Base-by-base conservation (phyloP, 92 coral and sea anemone species). In the Porites lobata region DNA sequence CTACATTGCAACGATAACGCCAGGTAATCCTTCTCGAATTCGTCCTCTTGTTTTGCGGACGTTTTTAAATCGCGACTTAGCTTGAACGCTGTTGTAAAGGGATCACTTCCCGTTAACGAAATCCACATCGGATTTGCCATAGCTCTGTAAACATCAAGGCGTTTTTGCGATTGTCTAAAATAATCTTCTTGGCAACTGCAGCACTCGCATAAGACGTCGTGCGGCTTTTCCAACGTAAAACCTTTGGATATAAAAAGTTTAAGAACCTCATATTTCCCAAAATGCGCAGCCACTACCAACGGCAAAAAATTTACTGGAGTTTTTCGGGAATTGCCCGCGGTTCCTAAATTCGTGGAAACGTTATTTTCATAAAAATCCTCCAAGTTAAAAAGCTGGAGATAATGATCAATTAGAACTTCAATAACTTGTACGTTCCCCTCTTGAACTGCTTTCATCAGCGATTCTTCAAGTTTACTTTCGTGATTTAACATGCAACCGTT, bases 71-170 rank as follows among this genome's bases (percentile, higher is more conserved):
- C 94, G 47, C 87, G 90, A 79, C 98, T 96, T 65, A 98, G 85
- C 47, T 91, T 87, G 72, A 98, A 98, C 62, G 98, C 96, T 3
- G 95, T 91, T 3, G 86, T 43, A 67, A 98, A 94, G 0, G 99
- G 99, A 43, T 98, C 98, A 14, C 61, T 94, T 24, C 93, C 88
- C 0, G 99, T 98, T 0, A 94, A 32, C 0, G 99, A 92, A 1
- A 95, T 92, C 94, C 96, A 98, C 84, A 98, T 95, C 8, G 99
- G 99, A 65, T 98, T 96, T 0, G 95, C 95, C 79, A 95, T 64
- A 2, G 98, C 99, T 47, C 96, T 92, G 58, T 94, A 98, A 32
- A 98, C 82, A 72, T 94, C 96, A 2, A 98, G 82, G 0, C 99
- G 86, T 74, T 93, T 94, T 85, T 98, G 99, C 14, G 99, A 98